Base-by-base conservation (phyloP, 2,888 invertebrate genomes). In the Hirtodrosophila duncani region DNA sequence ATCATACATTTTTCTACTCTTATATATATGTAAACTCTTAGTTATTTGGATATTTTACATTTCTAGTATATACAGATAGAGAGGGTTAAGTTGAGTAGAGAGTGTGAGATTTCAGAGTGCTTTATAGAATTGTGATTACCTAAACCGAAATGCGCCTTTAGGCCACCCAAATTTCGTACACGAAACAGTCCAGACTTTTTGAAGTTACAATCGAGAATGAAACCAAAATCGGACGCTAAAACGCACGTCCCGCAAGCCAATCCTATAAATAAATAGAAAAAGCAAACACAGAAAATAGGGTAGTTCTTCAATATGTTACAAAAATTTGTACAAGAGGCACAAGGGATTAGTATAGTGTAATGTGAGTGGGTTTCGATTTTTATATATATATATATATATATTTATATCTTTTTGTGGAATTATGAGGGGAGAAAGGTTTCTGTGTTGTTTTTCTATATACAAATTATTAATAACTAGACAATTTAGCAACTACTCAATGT, bases 171-270 rank as follows among this genome's bases (percentile, higher is more conserved):
- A 88, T 95, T 95, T 88, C 95, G 90, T 82, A 96, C 93, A 85
- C 96, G 91, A 90, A 96, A 95, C 81, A 96, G 91, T 78, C 94
- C 93, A 70, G 95, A 93, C 88, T 96, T 95, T 90, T 94, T 94
- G 91, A 96, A 95, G 86, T 94, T 94, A 89, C 96, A 96, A 90
- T 95, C 95, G 87, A 96, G 90, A 86, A 91, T 92, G 90, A 95
- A 94, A 80, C 95, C 95, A 86, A 94, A 95, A 88, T 95, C 95
- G 82, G 95, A 94, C 86, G 94, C 93, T 87, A 94, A 89, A 67
- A 95, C 95, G 88, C 95, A 95, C 85, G 94, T 92, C 86, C 92
- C 91, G 86, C 91, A 89, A 82, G 91, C 91, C 85, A 90, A 83
- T 85, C 89, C 91, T 91, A 77, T 63, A 75, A 74, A 51, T 63